Base-by-base conservation (phyloP, 2,888 invertebrate genomes). In the Clitarchus hookeri region DNA sequence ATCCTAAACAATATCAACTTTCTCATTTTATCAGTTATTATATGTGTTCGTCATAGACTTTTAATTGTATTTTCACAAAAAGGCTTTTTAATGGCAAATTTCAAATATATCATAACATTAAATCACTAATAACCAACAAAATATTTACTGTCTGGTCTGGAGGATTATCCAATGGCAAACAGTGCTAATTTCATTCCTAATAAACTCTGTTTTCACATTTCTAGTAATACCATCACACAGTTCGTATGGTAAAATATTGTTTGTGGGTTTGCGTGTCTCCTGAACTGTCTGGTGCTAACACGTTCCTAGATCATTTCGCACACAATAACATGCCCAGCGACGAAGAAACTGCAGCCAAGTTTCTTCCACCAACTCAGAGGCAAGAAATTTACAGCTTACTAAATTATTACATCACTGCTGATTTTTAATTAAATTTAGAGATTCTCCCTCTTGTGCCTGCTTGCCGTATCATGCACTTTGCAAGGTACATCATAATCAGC, bases 161-260 rank as follows among this genome's bases (percentile, higher is more conserved):
- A 65, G 8, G 0, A 16, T 65, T 9, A n/a, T n/a, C 16, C 65
- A 11, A 65, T 65, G 11, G 65, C 65, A 65, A 65, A 65, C 65
- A 65, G 16, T 65, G 16, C 65, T 65, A 65, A 1, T 65, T 65
- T 65, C 65, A 65, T 23, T 65, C 65, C 65, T 65, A 65, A 23
- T 65, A 65, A 65, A 65, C 65, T 65, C 65, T 65, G 65, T 65
- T 65, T 65, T 65, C 65, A 65, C n/a, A 23, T 65, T 16, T 65
- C 65, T 65, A 65, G 8, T 65, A 65, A 23, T 16, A 65, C 16
- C 65, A 65, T 65, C 19, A n/a, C 19, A 16, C 16, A 23, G 65
- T 23, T 65, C n/a, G 65, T n/a, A 65, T 19, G 16, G n/a, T 65
- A n/a, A 16, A 65, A 16, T 36, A 3, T 12, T 65, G n/a, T 65